Conservation (phyloP, 2,113 vertebrate species). For the rabbit (Oryctolagus cuniculus) region DNA sequence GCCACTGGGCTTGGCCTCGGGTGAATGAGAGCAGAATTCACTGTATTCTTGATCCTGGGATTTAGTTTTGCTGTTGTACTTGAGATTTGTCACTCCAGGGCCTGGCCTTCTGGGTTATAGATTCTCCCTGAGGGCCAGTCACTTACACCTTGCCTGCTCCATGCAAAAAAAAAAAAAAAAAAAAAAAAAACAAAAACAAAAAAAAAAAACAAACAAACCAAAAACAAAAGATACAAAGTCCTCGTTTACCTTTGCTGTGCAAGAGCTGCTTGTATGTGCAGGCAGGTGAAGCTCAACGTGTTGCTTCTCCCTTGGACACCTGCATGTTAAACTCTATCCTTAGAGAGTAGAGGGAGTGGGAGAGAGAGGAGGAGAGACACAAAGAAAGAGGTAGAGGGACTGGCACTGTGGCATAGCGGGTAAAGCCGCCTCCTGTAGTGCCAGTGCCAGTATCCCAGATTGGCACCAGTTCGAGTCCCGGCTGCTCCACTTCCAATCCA, state of each 20-base stretch:
- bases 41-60: neutral
- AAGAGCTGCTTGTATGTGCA: neutral
- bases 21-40: neutral
- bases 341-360: neutral
- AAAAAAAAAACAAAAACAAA: no score
- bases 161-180: slow-evolving; percentile 31
- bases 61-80: neutral
- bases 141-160: neutral
- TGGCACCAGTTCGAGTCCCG: no score
- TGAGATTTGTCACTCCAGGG: neutral
- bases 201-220: no score
- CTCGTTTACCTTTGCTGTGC: neutral
- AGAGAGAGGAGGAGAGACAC: no score
- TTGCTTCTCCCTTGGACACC: neutral
- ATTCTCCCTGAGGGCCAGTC: neutral
- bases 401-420: no score
- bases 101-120: neutral
- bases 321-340: neutral
- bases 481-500: no score
- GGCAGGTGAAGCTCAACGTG: neutral
- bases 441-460: no score
- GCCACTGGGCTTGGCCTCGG: neutral
- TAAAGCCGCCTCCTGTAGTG: no score
- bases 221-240: neutral
- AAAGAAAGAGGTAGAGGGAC: no score